A percentile compares a stretch with the other conserved stretches of the same genome.
These are phyloP conservation scores for Saccopteryx leptura DNA, from an alignment of 2,113 vertebrate species.

Conservation along the genomic window DNA sequence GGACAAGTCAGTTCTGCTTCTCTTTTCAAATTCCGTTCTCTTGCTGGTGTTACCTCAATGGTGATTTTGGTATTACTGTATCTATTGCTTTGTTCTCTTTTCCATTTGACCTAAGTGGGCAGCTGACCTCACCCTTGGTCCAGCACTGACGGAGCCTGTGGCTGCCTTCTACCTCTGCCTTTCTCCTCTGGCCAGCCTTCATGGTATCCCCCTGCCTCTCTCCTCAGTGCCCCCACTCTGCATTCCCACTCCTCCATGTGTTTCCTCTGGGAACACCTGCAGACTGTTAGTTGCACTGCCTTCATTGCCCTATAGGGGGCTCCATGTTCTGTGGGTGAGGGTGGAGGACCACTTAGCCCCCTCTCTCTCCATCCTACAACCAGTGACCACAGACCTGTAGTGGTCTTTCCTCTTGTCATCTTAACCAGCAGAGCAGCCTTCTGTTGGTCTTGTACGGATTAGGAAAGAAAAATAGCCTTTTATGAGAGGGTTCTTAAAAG, in stretches of 20 bases:
- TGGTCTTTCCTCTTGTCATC: neutral
- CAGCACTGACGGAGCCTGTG: too few species aligned
- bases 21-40: neutral
- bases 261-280: neutral
- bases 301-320: neutral
- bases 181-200: neutral
- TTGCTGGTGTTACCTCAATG: neutral
- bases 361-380: too few species aligned
- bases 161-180: neutral
- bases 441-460: neutral
- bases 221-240: fast-evolving
- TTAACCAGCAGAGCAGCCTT: neutral
- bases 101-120: neutral
- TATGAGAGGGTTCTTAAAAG: neutral
- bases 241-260: neutral
- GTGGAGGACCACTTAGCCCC: too few species aligned
- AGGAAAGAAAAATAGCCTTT: neutral
- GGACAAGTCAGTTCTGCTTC: neutral
- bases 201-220: fast-evolving
- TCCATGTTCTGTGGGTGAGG: neutral
- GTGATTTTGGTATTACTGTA: neutral
- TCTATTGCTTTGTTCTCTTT: neutral
- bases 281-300: neutral
- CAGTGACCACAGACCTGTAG: too few species aligned
- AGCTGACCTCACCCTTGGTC: neutral